phyloP scores from a whole-genome alignment of 2,113 vertebrate species.

The Tiliqua scincoides region DNA sequence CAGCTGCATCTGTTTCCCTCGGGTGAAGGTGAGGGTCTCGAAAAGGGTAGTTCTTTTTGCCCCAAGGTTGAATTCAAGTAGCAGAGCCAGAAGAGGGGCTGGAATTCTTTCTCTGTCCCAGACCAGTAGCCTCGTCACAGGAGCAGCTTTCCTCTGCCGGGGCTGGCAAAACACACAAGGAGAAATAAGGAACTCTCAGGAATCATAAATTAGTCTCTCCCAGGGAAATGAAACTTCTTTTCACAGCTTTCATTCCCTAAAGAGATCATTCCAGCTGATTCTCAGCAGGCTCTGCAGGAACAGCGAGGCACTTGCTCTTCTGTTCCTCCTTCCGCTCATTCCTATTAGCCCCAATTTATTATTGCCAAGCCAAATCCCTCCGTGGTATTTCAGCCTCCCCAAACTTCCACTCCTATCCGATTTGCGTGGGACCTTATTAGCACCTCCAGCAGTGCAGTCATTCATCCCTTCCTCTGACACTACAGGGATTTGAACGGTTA shows the following conservation, averaged over 20 bases:
- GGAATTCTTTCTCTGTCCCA: neutral
- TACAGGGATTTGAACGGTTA: neutral
- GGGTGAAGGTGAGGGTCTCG: neutral
- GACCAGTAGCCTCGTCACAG: neutral
- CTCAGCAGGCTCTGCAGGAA: neutral
- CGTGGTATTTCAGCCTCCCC: neutral
- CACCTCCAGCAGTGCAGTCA: neutral
- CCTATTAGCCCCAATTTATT: neutral
- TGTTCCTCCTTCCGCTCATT: neutral
- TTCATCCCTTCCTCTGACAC: neutral
- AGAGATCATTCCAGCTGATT: conserved; percentile 4
- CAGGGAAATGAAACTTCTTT: neutral
- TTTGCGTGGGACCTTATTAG: conserved; percentile 17
- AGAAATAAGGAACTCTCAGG: conserved; percentile 16
- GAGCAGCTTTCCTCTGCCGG: neutral
- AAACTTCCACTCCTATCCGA: neutral
- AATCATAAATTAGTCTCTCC: conserved; percentile 3
- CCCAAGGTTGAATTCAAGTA: neutral
- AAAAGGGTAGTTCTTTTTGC: neutral
- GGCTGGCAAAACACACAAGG: neutral
- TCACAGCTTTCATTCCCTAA: neutral
- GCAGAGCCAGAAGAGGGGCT: neutral
- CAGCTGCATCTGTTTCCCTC: too few species aligned
- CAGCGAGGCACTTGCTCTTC: neutral
- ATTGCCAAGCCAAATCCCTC: neutral